A percentile compares a stretch with the other conserved stretches of the same genome.
Evolutionary conservation across 2,888 invertebrate genomes (phyloP).

Genomic region (Pinctada fucata): DNA sequence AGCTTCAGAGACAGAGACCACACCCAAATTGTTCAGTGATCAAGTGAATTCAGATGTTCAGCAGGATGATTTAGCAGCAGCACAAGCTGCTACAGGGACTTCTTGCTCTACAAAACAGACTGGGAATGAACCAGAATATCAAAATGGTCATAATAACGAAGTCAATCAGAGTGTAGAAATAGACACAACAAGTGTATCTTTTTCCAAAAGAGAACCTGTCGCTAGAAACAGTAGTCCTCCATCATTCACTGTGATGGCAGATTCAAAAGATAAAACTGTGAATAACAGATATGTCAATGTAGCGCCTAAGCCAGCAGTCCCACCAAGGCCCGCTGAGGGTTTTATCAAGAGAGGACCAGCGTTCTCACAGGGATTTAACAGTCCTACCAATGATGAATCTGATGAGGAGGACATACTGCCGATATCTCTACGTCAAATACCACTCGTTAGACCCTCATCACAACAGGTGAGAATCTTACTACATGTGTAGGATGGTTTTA

Average conservation of each 20-base stretch:
- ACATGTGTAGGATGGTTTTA: background rate
- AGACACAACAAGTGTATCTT: constrained; percentile 15
- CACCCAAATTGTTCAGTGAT: background rate
- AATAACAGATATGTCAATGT: constrained; percentile 35
- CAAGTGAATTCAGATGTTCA: too few species aligned
- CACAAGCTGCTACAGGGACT: too few species aligned
- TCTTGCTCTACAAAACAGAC: background rate
- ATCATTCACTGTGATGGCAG: background rate
- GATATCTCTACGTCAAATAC: constrained; percentile 44
- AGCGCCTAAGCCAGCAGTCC: constrained; percentile 21
- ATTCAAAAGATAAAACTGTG: background rate
- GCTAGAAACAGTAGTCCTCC: constrained; percentile 1
- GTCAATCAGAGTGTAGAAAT: constrained; percentile 5
- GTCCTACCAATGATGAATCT: background rate
- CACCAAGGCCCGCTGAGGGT: background rate
- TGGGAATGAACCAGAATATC: constrained; percentile 5
- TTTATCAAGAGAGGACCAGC: background rate
- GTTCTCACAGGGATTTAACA: too few species aligned
- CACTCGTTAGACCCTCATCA: constrained; percentile 55
- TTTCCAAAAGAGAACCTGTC: background rate
- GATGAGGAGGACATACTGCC: constrained; percentile 20
- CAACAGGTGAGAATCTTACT: constrained; percentile 45
- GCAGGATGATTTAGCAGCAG: too few species aligned
- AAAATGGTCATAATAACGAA: constrained; percentile 7
- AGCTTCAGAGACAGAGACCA: background rate